Base-by-base conservation (phyloP, 2,797 vertebrate species). In the Coccyzus lansbergi region DNA sequence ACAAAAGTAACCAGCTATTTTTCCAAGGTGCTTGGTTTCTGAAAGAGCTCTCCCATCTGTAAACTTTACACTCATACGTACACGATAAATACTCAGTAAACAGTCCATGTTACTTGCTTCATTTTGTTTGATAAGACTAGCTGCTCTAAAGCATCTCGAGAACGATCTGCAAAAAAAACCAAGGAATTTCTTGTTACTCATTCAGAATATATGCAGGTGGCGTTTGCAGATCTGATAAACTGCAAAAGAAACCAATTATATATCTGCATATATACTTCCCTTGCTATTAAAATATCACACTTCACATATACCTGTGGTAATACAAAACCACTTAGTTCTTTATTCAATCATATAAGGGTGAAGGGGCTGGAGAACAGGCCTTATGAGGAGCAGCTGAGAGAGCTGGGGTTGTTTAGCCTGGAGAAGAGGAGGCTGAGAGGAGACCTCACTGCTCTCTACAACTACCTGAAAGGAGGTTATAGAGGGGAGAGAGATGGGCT, bases 91-190 rank as follows among this genome's bases (percentile, higher is more conserved):
- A 52, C 74, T 98, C 95, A 98, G 71, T 98, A 98, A 69, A 98
- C 98, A 52, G 98, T 98, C 98, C 98, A 99, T 0, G 98, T 98
- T 60, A 98, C 97, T 83, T 98, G 98, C 74, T 98, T 98, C 55
- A 99, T 98, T 96, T 98, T 98, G 86, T 98, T 98, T 10, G 97
- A 98, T 80, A 98, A 90, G 55, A 97, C 91, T 71, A 98, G 94
- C 68, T 98, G 98, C 56, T 98, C 97, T 91, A 99, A 96, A 51
- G 98, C 96, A 75, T 98, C 98, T 93, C 98, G 95, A 42, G 98
- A 98, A 79, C 96, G 98, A 97, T 98, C 98, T 99, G 93, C 63
- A 93, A 95, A 95, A 93, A 36, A 97, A 48, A 26, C 59, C 59
- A 81, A 83, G 31, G 44, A 81, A 76, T 46, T 77, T 51, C 22